A percentile compares a stretch with the other conserved stretches of the same genome.
Evolutionary conservation across 2,888 invertebrate species (phyloP).

Genomic region (Stenichneumon culpator): DNA sequence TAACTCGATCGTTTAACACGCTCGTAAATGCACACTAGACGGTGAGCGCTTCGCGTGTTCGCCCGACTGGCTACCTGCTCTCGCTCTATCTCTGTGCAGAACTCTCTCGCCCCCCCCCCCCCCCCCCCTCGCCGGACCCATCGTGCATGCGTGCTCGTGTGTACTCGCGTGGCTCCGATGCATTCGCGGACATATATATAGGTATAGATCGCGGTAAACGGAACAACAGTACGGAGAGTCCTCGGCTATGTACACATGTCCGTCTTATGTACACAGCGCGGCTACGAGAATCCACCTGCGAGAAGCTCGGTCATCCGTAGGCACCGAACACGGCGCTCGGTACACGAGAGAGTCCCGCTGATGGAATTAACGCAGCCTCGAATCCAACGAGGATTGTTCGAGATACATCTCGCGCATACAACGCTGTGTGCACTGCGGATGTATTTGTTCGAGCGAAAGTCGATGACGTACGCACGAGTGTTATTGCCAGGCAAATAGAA

Average conservation of each 20-base stretch:
- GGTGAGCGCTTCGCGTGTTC: constrained; percentile 32
- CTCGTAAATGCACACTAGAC: constrained; percentile 59
- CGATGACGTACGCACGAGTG: too few species aligned
- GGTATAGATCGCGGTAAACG: constrained; percentile 7
- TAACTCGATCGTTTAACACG: constrained; percentile 64
- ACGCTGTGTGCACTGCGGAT: neutral
- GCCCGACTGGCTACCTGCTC: constrained; percentile 29
- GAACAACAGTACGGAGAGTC: constrained; percentile 10
- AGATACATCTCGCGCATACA: neutral
- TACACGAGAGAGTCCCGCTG: neutral
- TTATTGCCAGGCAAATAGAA: too few species aligned
- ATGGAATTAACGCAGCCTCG: constrained; percentile 3
- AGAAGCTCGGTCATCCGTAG: constrained; percentile 8
- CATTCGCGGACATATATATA: constrained; percentile 10
- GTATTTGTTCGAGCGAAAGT: too few species aligned
- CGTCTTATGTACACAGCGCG: constrained; percentile 12
- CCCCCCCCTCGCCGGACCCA: neutral
- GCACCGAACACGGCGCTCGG: neutral
- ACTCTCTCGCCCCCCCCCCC: neutral
- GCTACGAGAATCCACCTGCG: constrained; percentile 19
- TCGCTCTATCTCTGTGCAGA: neutral
- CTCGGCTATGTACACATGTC: neutral
- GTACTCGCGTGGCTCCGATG: constrained; percentile 40
- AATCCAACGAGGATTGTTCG: neutral
- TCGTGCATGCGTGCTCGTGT: constrained; percentile 24